Conservation (phyloP, 2,113 vertebrate genomes). For the Aspidoscelis tigris region DNA sequence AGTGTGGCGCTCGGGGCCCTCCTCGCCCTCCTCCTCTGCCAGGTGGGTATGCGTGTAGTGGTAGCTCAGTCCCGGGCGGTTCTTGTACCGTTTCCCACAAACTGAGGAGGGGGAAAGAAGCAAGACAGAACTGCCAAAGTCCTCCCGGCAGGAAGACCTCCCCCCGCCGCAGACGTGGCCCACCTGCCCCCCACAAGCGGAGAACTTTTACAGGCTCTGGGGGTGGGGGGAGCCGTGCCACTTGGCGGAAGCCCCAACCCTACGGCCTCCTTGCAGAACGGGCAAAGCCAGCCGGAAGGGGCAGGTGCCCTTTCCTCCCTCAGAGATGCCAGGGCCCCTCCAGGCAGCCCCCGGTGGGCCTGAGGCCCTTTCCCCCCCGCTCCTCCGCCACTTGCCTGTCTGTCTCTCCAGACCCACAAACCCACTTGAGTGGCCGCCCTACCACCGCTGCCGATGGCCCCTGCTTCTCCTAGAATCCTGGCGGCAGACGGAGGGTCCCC, state of each 20-base stretch:
- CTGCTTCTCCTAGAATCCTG: background rate
- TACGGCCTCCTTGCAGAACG: background rate
- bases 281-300: background rate
- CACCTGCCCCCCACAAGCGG: background rate
- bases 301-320: background rate
- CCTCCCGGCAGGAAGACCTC: background rate
- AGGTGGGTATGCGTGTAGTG: constrained; percentile 96
- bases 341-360: no score
- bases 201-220: background rate
- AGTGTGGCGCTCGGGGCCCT: constrained; percentile 88
- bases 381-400: no score
- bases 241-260: no score
- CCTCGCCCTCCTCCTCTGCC: constrained; percentile 93
- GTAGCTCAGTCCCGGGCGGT: constrained; percentile 93
- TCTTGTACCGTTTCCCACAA: constrained; percentile 95
- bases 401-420: no score
- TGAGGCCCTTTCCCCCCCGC: no score
- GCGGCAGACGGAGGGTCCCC: background rate
- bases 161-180: background rate
- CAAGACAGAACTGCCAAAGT: background rate
- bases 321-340: no score
- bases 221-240: no score
- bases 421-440: no score
- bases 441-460: background rate
- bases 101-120: constrained; percentile 70